Base-by-base conservation (phyloP, 2,113 vertebrate species). In the Pluvialis apricaria region DNA sequence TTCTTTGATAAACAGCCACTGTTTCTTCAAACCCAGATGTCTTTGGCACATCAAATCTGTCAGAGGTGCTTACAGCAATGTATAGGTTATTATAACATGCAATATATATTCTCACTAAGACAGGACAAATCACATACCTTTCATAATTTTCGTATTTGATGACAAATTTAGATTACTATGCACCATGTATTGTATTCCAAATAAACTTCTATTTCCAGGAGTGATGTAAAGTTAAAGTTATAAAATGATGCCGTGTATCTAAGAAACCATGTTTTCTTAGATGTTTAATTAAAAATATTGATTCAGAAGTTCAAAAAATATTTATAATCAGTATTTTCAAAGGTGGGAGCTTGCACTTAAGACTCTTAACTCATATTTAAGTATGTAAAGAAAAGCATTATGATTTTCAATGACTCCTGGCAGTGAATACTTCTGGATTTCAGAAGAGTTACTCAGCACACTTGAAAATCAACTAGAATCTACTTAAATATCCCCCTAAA, bases 21-120 rank as follows among this genome's bases (percentile, higher is more conserved):
- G 44, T 87, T 96, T 94, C 68, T 49, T 90, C 76, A 88, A 82
- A 81, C 20, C 10, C 93, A 97, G 70, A 88, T 97, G 93, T 47
- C 91, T 83, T 75, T 95, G 90, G 82, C 71, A 68, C 26, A 88
- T 94, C 93, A 97, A 62, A 75, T n/a, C 86, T 94, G 81, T 90
- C 96, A 97, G 72, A 94, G 44, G n/a, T 71, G 52, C 57, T 88
- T 88, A 94, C 45, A 84, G 52, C 54, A 79, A 72, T 15, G n/a
- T 69, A 65, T 51, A 94, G 45, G 51, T 87, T 92, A 95, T 91
- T 69, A 29, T 38, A 87, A 82, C 44, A 42, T 15, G 60, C 18
- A 55, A 89, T n/a, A 76, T 79, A 91, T 20, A 84, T 66, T 94
- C 72, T 85, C 51, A 66, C 0, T 58, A 51, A 82, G 60, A 78